phyloP scores from a whole-genome alignment of 1,140 invertebrate genomes.

The Lepidurus couesii region DNA sequence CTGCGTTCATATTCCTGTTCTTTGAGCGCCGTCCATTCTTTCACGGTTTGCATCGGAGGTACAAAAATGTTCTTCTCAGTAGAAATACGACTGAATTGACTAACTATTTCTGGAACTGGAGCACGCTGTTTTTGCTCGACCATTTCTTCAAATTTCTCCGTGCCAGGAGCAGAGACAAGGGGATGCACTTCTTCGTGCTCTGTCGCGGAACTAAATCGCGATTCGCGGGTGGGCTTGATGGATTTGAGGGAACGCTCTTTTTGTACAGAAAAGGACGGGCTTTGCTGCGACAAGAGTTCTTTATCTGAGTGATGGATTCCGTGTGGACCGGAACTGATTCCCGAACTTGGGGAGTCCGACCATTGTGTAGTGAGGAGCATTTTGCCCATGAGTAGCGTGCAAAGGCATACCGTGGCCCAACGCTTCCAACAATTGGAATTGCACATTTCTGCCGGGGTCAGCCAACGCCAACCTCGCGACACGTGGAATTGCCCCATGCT shows the following conservation, averaged over 20 bases:
- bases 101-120: not conserved
- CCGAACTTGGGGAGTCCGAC: not conserved
- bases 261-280: not conserved
- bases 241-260: conserved; percentile 1
- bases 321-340: not conserved
- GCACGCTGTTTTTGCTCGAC: not conserved
- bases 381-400: not conserved
- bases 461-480: not conserved
- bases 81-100: not conserved
- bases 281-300: not conserved
- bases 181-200: not conserved
- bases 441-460: not conserved
- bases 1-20: not conserved
- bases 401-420: not conserved
- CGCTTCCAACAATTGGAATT: not conserved
- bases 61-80: not conserved
- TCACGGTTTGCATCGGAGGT: not conserved
- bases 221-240: conserved; percentile 14
- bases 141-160: not conserved
- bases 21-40: not conserved
- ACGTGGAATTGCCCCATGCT: not conserved
- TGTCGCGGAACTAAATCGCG: not conserved
- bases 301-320: not conserved
- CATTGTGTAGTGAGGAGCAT: not conserved
- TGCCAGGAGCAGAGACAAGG: not conserved